A percentile compares a stretch with the other conserved stretches of the same genome.
Conservation (phyloP, 1,140 invertebrate genomes). For the Glossosoma conforme region DNA sequence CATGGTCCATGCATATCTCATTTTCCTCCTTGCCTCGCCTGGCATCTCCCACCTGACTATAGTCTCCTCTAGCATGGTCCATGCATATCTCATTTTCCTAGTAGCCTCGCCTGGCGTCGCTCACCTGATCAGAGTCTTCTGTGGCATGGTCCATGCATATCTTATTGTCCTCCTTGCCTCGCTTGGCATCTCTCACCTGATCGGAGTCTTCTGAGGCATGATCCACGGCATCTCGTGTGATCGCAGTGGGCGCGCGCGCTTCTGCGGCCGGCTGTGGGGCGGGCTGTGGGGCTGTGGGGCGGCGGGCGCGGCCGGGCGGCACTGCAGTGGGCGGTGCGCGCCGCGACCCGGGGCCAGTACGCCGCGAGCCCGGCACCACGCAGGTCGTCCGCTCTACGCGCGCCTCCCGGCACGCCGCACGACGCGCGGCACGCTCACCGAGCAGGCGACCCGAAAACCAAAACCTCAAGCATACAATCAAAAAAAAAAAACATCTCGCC, state of each 20-base stretch:
- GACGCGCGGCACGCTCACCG: not conserved
- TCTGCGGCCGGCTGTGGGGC: not conserved
- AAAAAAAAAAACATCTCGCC: not conserved
- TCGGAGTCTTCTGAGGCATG: no score
- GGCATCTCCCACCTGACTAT: no score
- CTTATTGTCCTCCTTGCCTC: no score
- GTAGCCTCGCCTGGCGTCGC: no score
- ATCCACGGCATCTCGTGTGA: no score
- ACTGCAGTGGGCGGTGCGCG: constrained; percentile 27
- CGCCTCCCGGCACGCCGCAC: constrained; percentile 1
- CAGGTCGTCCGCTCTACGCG: not conserved
- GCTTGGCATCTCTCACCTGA: no score
- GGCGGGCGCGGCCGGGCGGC: constrained; percentile 6
- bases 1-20: no score
- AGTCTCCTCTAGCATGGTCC: no score
- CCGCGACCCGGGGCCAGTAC: constrained; percentile 22
- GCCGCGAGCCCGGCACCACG: constrained; percentile 21
- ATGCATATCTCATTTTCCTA: no score
- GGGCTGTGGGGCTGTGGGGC: constrained; percentile 4
- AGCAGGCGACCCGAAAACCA: not conserved
- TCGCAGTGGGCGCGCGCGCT: not conserved
- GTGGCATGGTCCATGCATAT: no score
- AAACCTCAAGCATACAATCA: not conserved
- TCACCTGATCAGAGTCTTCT: no score
- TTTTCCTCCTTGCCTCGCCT: no score